Base-by-base conservation (phyloP, 2,888 invertebrate species). In the Caradrina clavipalpis region DNA sequence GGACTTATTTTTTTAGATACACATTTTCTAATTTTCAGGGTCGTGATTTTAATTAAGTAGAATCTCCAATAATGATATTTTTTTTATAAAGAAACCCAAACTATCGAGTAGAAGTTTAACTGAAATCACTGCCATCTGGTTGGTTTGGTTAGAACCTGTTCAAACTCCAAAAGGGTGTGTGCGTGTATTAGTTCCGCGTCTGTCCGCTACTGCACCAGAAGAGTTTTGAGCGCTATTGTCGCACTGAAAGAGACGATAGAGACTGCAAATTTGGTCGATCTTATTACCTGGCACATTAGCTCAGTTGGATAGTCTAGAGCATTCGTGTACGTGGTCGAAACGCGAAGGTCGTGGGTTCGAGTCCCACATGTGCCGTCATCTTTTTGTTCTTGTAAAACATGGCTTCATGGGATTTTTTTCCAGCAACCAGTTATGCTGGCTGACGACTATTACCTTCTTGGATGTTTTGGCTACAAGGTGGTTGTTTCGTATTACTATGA, bases 231-330 rank as follows among this genome's bases (percentile, higher is more conserved):
- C 70, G 70, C 70, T 70, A 35, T 19, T 26, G 39, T 61, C 59
- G 35, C 70, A 19, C 8, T 56, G 8, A 17, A 42, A 35, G 45
- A 19, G 58, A 64, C 54, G 58, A 55, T 21, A 50, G 15, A 15
- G 50, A 7, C 22, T 15, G 35, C 42, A 10, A 35, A 55, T 64
- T 72, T 50, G 3, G 31, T 13, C n/a, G 7, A n/a, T 17, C 3
- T 22, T 45, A 8, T 22, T 55, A 72, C 64, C 26, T 55, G 72
- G 72, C 73, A 59, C 64, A 72, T 72, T 72, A 72, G 72, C 73
- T 72, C 73, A 72, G 73, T 19, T 72, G 71, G 72, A 72, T 63
- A 56, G 72, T 17, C 1, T 45, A 72, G 73, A 72, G 73, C 72
- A 19, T 72, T 69, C 72, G 58, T 11, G 73, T 72, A 58, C 72